A percentile compares a stretch with the other conserved stretches of the same genome.
phyloP scores from a whole-genome alignment of 2,797 vertebrate species.

The Psittacula echo region DNA sequence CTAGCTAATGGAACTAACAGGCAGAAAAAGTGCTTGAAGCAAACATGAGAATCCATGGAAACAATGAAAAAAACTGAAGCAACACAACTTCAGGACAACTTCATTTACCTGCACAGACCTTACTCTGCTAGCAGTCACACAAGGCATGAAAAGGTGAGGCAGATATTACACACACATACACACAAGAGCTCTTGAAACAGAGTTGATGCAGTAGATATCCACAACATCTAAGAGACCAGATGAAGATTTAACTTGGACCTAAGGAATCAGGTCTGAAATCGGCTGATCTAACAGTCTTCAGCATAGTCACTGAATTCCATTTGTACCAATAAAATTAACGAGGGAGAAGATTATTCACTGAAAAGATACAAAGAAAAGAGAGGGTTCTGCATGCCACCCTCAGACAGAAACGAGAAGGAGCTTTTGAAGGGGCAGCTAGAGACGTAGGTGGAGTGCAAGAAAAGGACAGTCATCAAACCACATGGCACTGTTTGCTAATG shows the following conservation, averaged over 20 bases:
- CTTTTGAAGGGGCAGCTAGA: not conserved
- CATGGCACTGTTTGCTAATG: not conserved
- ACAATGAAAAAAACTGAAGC: not conserved
- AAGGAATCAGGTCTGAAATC: not conserved
- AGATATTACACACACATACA: not conserved
- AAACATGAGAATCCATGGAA: not conserved
- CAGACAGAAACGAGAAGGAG: not conserved
- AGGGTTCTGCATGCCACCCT: not conserved
- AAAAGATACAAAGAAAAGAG: not conserved
- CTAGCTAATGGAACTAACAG: constrained; percentile 2
- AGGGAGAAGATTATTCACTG: not conserved
- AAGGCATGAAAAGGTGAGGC: not conserved
- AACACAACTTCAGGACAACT: not conserved
- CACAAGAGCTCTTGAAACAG: not conserved
- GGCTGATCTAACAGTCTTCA: not conserved
- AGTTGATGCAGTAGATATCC: not conserved
- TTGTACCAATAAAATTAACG: not conserved
- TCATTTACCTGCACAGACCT: not conserved
- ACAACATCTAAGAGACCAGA: not conserved
- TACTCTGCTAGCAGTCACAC: not conserved
- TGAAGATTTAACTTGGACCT: not conserved
- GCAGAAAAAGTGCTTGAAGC: not conserved
- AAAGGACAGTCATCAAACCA: not conserved
- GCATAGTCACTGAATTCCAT: not conserved
- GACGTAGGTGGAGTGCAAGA: not conserved